phyloP scores from a whole-genome alignment of 2,113 vertebrate species.

The Petrocephalus microphthalmus region DNA sequence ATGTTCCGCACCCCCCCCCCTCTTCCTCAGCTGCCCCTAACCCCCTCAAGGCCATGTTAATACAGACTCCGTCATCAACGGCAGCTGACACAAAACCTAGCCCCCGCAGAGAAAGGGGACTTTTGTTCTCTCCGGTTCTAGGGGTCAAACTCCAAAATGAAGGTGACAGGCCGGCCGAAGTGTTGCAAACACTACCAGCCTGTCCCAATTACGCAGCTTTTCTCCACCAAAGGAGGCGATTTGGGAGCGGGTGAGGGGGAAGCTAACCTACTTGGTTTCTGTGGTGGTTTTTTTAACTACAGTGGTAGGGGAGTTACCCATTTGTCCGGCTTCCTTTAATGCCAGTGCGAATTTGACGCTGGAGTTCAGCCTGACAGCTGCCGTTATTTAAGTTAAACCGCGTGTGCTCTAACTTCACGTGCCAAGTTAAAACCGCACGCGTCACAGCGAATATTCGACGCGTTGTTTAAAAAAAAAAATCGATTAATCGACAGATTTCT shows the following conservation, averaged over 20 bases:
- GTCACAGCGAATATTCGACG: background rate
- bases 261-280: slow-evolving; percentile 2
- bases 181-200: slow-evolving; percentile 9
- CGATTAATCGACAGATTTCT: background rate
- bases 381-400: background rate
- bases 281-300: background rate
- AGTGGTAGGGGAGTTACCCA: background rate
- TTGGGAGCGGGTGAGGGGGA: background rate
- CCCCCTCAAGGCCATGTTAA: slow-evolving; percentile 15
- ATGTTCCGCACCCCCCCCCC: slow-evolving; percentile 29
- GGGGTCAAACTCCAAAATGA: slow-evolving; percentile 16
- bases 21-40: slow-evolving; percentile 10
- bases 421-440: background rate
- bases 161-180: slow-evolving; percentile 13
- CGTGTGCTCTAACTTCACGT: background rate
- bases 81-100: slow-evolving; percentile 18
- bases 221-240: background rate
- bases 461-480: background rate
- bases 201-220: background rate
- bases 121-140: slow-evolving; percentile 17
- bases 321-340: background rate
- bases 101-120: slow-evolving; percentile 10
- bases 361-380: slow-evolving; percentile 13
- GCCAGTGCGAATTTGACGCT: slow-evolving; percentile 3
- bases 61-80: slow-evolving; percentile 27